These are phyloP conservation scores for Drosophila pegasa DNA, from an alignment of 2,888 invertebrate species.

Conservation along the genomic window DNA sequence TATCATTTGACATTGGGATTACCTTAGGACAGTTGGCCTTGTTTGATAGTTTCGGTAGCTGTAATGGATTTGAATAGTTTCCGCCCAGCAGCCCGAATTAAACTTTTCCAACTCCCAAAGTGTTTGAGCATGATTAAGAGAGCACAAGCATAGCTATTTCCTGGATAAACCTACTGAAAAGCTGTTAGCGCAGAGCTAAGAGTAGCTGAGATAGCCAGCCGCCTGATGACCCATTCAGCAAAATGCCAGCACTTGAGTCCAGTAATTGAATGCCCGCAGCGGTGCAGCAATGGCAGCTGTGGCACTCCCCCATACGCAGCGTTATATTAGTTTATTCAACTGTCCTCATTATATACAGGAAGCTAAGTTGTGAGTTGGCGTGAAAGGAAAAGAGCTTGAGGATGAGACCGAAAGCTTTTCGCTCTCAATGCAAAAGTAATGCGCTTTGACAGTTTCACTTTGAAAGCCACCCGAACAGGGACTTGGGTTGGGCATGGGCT, in stretches of 20 bases:
- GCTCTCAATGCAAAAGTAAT: constrained; percentile 62
- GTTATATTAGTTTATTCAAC: constrained; percentile 59
- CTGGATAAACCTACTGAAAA: constrained; percentile 10
- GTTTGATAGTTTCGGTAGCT: constrained; percentile 11
- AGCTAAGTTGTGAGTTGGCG: constrained; percentile 19
- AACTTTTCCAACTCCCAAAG: constrained; percentile 11
- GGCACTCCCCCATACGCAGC: constrained; percentile 6
- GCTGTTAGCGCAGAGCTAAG: constrained; percentile 14
- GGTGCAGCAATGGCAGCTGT: too few species aligned
- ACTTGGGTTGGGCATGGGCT: background rate
- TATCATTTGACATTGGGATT: constrained; percentile 24
- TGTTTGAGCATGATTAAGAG: constrained; percentile 24
- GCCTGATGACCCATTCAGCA: constrained; percentile 41
- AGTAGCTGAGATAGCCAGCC: constrained; percentile 48
- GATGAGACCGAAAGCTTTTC: constrained; percentile 2
- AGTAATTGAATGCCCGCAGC: constrained; percentile 48
- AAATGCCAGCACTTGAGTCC: constrained; percentile 45
- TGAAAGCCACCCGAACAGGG: constrained; percentile 31
- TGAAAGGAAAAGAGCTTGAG: background rate
- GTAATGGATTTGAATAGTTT: constrained; percentile 55
- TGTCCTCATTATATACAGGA: constrained; percentile 53
- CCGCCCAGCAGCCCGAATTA: background rate
- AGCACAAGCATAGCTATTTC: constrained; percentile 31
- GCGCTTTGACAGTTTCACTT: constrained; percentile 68
- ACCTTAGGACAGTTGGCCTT: constrained; percentile 27